These are phyloP conservation scores for Oligia strigilis DNA, from an alignment of 2,888 invertebrate genomes.

Conservation along the genomic window DNA sequence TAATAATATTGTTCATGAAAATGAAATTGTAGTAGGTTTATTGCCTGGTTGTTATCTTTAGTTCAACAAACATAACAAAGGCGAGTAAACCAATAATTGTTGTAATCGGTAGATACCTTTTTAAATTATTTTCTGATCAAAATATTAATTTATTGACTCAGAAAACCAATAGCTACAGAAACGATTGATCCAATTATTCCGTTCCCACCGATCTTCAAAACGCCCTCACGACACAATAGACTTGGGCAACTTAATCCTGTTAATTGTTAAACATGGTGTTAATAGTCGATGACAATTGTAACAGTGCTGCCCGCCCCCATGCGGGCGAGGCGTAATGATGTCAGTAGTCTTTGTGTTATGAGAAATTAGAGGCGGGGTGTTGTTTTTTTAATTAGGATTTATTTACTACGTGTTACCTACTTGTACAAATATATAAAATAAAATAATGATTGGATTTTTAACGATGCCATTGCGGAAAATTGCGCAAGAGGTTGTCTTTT, in stretches of 20 bases:
- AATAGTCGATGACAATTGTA: conserved; percentile 84
- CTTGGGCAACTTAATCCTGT: conserved; percentile 76
- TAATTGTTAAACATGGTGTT: conserved; percentile 77
- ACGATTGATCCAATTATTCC: conserved; percentile 56
- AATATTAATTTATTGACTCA: background rate
- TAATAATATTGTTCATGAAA: background rate
- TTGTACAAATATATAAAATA: background rate
- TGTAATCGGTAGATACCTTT: background rate
- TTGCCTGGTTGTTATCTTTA: too few relatives aligned
- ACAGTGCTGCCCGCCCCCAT: conserved; percentile 77
- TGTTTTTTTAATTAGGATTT: conserved; percentile 47
- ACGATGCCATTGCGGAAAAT: too few relatives aligned
- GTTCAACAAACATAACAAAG: too few relatives aligned
- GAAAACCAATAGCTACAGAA: background rate
- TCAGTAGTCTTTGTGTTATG: conserved; percentile 61
- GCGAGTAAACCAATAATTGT: background rate
- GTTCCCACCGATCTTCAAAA: conserved; percentile 73
- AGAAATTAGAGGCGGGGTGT: conserved; percentile 58
- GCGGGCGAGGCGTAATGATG: conserved; percentile 75
- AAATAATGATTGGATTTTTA: too few relatives aligned
- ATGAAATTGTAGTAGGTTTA: background rate
- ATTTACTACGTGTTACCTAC: background rate
- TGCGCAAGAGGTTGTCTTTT: too few relatives aligned
- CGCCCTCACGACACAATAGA: conserved; percentile 70
- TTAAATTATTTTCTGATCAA: background rate